Evolutionary conservation across 2,888 invertebrate genomes (phyloP), one percentile per base, ranked within the genome.

Genomic region (Rhagonycha lutea): DNA sequence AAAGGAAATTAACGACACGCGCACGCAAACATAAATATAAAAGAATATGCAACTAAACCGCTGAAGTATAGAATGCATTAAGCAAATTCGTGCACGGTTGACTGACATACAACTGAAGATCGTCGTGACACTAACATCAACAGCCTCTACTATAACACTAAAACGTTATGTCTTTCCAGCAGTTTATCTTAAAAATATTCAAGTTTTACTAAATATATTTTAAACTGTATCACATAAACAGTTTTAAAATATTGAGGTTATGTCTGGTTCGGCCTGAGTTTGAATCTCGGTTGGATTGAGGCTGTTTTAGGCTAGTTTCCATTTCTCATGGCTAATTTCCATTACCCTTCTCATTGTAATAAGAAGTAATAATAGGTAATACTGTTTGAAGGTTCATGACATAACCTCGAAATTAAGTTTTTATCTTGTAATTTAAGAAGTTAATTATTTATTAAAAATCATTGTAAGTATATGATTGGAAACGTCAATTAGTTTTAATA

Each of bases 1-100:
- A 84, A 83, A 82, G 83, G 83, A 84, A 85, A 85, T 86, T 85
- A 85, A 85, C 81, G 85, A 83, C 85, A 85, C 83, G 82, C 83
- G 84, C 85, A 85, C 81, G 82, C 83, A 80, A 83, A 80, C 83
- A 84, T 83, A 85, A 84, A 84, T 84, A 85, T 84, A 83, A 85
- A 84, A 83, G 83, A 83, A 84, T 83, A 83, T 83, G 83, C 83
- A 80, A 73, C 79, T 78, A 81, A 84, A 80, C 80, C 81, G 81
- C 61, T 78, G 79, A 81, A 83, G 79, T 83, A 83, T 84, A 81
- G 83, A 84, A 85, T 83, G 84, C 83, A 85, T 84, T 85, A 84
- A 82, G 85, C 84, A 85, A 84, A 85, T 85, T 84, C 83, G 83
- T 75, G 77, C 80, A 83, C 82, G 84, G 83, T 81, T 84, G 83